These are phyloP conservation scores for Drosophila flavopinicola DNA, from an alignment of 2,888 invertebrate species.

Conservation along the genomic window DNA sequence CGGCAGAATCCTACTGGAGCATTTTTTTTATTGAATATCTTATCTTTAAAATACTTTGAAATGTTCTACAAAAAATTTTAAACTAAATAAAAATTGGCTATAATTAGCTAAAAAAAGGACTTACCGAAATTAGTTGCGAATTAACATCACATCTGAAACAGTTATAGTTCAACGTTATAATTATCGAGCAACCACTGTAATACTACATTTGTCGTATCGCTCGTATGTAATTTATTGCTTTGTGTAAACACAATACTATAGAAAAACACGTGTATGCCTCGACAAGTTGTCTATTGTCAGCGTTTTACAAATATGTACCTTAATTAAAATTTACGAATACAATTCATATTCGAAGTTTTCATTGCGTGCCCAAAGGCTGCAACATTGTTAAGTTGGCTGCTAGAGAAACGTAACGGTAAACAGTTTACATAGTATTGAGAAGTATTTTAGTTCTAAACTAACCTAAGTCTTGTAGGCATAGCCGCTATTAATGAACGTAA, in stretches of 20 bases:
- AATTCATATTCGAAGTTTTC: constrained; percentile 23
- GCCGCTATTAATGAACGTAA: constrained; percentile 19
- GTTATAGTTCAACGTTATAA: too few species aligned
- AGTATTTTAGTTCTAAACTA: constrained; percentile 26
- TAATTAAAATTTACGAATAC: constrained; percentile 9
- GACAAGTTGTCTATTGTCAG: constrained; percentile 45
- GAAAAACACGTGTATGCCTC: constrained; percentile 43
- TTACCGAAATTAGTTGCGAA: too few species aligned
- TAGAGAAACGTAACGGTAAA: constrained; percentile 43
- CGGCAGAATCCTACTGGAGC: too few species aligned
- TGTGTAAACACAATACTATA: constrained; percentile 61
- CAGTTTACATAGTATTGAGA: constrained; percentile 12
- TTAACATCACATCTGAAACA: too few species aligned
- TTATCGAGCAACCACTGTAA: not conserved
- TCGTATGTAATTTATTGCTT: constrained; percentile 62
- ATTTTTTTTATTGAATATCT: too few species aligned
- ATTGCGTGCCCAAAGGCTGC: constrained; percentile 8
- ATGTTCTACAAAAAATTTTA: too few species aligned
- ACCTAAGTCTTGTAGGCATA: constrained; percentile 25
- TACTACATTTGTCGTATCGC: constrained; percentile 3
- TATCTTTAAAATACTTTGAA: too few species aligned
- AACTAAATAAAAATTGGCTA: too few species aligned
- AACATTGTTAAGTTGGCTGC: constrained; percentile 26
- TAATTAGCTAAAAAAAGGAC: too few species aligned
- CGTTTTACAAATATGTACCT: constrained; percentile 23